These are phyloP conservation scores for Manis pentadactyla DNA, from an alignment of 2,797 vertebrate species.

Conservation along the genomic window DNA sequence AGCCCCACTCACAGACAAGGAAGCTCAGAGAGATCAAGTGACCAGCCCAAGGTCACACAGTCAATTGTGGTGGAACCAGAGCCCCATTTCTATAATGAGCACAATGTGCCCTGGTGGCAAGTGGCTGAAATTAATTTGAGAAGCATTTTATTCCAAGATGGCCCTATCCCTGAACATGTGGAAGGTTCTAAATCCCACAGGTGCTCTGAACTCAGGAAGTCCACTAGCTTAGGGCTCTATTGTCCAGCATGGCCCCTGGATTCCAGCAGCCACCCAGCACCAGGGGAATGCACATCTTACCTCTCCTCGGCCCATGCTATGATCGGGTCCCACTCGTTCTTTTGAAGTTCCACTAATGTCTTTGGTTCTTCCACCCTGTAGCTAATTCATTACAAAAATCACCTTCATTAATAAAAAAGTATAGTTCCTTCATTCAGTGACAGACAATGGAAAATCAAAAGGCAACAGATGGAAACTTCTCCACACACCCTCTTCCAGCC, in stretches of 20 bases:
- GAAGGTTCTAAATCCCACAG: background rate
- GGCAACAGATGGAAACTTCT: background rate
- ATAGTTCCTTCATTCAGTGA: slow-evolving; percentile 52
- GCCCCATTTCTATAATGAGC: background rate
- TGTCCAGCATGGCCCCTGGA: background rate
- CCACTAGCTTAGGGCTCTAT: background rate
- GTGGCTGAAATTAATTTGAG: background rate
- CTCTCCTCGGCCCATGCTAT: slow-evolving; percentile 95
- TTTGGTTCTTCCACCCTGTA: slow-evolving; percentile 97
- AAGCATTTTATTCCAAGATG: background rate
- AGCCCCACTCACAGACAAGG: background rate
- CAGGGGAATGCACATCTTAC: slow-evolving; percentile 81
- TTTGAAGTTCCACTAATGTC: slow-evolving; percentile 95
- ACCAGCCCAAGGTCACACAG: background rate
- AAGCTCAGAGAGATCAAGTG: background rate
- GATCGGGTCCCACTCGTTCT: slow-evolving; percentile 96
- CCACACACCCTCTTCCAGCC: background rate
- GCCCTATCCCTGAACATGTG: background rate
- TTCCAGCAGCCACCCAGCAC: background rate
- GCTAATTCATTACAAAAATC: slow-evolving; percentile 86
- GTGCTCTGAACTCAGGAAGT: background rate
- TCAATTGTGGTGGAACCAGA: background rate
- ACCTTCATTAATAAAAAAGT: slow-evolving; percentile 66
- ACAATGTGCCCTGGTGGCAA: background rate
- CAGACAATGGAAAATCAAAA: slow-evolving; percentile 33